These are phyloP conservation scores for western clawed frog (Xenopus tropicalis) DNA, from an alignment of 2,113 vertebrate species.

Conservation along the genomic window DNA sequence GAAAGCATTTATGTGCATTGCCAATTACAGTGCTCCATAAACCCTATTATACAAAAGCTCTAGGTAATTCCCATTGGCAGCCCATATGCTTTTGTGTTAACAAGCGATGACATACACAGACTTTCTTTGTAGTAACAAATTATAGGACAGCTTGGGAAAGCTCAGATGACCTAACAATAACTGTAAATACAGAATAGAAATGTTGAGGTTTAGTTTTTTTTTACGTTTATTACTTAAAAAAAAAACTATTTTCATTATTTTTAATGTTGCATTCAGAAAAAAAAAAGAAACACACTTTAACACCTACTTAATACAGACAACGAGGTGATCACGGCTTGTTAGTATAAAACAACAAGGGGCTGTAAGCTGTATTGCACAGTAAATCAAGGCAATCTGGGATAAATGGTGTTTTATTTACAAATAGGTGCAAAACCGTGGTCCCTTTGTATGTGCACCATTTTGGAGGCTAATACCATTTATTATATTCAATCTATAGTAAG, in stretches of 20 bases:
- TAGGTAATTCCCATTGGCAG: slow-evolving; percentile 36
- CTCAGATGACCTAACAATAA: slow-evolving; percentile 16
- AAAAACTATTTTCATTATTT: too few relatives aligned
- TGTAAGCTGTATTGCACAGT: not conserved
- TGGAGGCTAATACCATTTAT: too few relatives aligned
- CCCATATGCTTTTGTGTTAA: slow-evolving; percentile 28
- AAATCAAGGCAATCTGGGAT: not conserved
- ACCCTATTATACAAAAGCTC: slow-evolving; percentile 39
- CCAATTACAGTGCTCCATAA: slow-evolving; percentile 54
- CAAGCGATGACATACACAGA: slow-evolving; percentile 15
- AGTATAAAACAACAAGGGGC: too few relatives aligned
- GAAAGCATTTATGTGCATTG: slow-evolving; percentile 42
- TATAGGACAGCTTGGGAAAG: not conserved
- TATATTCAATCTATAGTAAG: too few relatives aligned
- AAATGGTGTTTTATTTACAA: not conserved
- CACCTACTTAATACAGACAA: too few relatives aligned
- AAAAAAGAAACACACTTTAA: too few relatives aligned
- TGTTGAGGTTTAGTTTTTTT: too few relatives aligned
- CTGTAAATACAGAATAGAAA: not conserved
- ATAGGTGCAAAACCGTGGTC: too few relatives aligned
- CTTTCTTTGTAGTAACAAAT: slow-evolving; percentile 11
- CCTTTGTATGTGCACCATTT: too few relatives aligned
- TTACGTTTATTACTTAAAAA: too few relatives aligned
- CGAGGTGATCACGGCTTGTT: too few relatives aligned
- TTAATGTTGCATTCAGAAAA: too few relatives aligned